A percentile compares a stretch with the other conserved stretches of the same genome.
phyloP scores from a whole-genome alignment of 2,797 vertebrate genomes.

The Dendrocincla tyrannina region DNA sequence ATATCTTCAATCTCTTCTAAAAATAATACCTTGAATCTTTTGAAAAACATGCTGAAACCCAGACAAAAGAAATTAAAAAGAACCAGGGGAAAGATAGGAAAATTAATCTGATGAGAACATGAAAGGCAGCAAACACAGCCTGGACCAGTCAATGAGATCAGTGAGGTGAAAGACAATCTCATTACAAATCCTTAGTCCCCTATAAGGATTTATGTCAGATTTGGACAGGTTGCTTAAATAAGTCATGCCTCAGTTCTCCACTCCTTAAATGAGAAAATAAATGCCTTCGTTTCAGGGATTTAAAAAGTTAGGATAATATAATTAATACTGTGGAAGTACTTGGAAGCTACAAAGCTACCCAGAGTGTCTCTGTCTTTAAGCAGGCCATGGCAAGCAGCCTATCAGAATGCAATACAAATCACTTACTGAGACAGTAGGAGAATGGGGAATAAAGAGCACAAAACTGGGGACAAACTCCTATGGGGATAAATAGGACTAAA shows the following conservation, averaged over 20 bases:
- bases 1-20: background rate
- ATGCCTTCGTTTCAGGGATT: background rate
- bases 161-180: constrained; percentile 23
- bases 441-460: background rate
- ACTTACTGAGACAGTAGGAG: background rate
- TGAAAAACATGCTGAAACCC: background rate
- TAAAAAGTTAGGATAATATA: background rate
- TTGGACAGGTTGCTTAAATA: constrained; percentile 1
- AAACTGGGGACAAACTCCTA: background rate
- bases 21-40: background rate
- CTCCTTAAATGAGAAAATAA: constrained; percentile 16
- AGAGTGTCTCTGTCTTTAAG: background rate
- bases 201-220: background rate
- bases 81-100: background rate
- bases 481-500: background rate
- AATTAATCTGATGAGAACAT: constrained; percentile 14
- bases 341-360: background rate
- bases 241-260: background rate
- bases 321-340: background rate
- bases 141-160: background rate
- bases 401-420: background rate
- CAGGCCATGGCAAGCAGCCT: background rate
- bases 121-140: background rate
- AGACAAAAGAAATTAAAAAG: constrained; percentile 13
- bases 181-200: background rate